A percentile compares a stretch with the other conserved stretches of the same genome.
phyloP scores from a whole-genome alignment of 2,888 invertebrate species.

The Malacosoma neustria region DNA sequence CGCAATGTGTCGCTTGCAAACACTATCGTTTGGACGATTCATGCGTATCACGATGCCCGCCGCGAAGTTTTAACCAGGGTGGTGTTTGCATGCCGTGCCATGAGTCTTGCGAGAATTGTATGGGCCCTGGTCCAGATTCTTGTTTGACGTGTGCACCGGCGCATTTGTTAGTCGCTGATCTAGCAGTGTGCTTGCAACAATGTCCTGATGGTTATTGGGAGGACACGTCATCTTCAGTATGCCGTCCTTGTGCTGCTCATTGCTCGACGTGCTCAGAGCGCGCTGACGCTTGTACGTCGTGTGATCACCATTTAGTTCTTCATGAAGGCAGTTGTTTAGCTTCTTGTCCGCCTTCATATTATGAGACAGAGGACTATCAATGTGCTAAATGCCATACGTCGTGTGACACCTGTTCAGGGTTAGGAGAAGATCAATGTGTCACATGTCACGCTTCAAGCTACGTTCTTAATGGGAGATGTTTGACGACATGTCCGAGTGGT shows the following conservation, averaged over 20 bases:
- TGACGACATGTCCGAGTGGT: slow-evolving; percentile 81
- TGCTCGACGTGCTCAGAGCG: slow-evolving; percentile 90
- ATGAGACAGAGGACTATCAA: slow-evolving; percentile 90
- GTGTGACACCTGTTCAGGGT: slow-evolving; percentile 87
- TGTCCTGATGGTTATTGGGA: slow-evolving; percentile 94
- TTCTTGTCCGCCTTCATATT: slow-evolving; percentile 87
- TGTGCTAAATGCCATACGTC: slow-evolving; percentile 86
- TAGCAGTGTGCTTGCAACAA: slow-evolving; percentile 89
- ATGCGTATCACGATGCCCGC: slow-evolving; percentile 89
- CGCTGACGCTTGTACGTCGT: slow-evolving; percentile 88
- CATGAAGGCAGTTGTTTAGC: slow-evolving; percentile 88
- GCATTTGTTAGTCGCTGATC: slow-evolving; percentile 86
- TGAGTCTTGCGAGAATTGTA: slow-evolving; percentile 91
- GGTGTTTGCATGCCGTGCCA: slow-evolving; percentile 91
- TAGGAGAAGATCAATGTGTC: slow-evolving; percentile 86
- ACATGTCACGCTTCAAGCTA: slow-evolving; percentile 84
- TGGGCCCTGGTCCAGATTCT: slow-evolving; percentile 89
- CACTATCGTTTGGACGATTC: slow-evolving; percentile 89
- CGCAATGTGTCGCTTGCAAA: slow-evolving; percentile 88
- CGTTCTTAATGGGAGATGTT: slow-evolving; percentile 82
- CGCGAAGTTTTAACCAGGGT: slow-evolving; percentile 87
- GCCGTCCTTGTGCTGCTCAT: slow-evolving; percentile 89
- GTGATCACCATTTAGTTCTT: slow-evolving; percentile 90
- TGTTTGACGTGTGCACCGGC: slow-evolving; percentile 90
- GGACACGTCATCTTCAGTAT: slow-evolving; percentile 82